A percentile compares a stretch with the other conserved stretches of the same genome.
These are phyloP conservation scores for Drosophila bocqueti DNA, from an alignment of 1,140 invertebrate genomes.

Conservation along the genomic window DNA sequence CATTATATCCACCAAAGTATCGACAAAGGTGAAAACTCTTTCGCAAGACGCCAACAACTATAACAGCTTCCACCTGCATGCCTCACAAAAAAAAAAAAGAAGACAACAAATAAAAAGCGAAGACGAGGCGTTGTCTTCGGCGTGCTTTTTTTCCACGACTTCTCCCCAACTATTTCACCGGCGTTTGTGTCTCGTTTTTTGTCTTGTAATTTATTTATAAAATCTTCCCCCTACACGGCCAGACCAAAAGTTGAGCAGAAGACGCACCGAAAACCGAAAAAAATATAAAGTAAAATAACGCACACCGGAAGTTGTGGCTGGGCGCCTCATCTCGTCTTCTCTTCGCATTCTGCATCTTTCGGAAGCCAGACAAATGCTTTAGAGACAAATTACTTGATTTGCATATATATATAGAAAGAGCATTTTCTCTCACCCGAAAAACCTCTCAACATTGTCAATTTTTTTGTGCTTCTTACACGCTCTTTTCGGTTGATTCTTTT, in stretches of 20 bases:
- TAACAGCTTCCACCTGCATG: conserved; percentile 76
- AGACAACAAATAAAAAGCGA: conserved; percentile 25
- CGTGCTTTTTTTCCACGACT: conserved; percentile 30
- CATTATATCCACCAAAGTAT: conserved; percentile 3
- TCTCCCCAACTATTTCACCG: conserved; percentile 43
- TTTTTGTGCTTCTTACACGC: conserved; percentile 53
- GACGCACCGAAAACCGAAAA: conserved; percentile 26
- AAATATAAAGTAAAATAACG: conserved; percentile 44
- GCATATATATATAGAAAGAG: conserved; percentile 52
- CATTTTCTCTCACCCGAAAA: conserved; percentile 55
- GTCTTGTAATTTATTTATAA: conserved; percentile 77
- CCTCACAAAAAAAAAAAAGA: conserved; percentile 13
- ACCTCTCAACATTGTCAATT: conserved; percentile 75
- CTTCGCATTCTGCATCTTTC: conserved; percentile 24
- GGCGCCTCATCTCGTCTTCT: conserved; percentile 52
- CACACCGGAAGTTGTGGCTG: conserved; percentile 79
- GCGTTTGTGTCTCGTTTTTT: conserved; percentile 37
- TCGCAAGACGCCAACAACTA: conserved; percentile 71
- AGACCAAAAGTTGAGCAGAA: conserved; percentile 57
- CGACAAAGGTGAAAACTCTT: conserved; percentile 66
- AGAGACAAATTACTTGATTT: conserved; percentile 82
- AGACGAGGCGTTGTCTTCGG: conserved; percentile 51
- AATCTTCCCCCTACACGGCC: conserved; percentile 66
- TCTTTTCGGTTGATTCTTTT: conserved; percentile 55
- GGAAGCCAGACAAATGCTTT: conserved; percentile 60